phyloP scores from a whole-genome alignment of 2,888 invertebrate species.

The Galerucella nymphaeae region DNA sequence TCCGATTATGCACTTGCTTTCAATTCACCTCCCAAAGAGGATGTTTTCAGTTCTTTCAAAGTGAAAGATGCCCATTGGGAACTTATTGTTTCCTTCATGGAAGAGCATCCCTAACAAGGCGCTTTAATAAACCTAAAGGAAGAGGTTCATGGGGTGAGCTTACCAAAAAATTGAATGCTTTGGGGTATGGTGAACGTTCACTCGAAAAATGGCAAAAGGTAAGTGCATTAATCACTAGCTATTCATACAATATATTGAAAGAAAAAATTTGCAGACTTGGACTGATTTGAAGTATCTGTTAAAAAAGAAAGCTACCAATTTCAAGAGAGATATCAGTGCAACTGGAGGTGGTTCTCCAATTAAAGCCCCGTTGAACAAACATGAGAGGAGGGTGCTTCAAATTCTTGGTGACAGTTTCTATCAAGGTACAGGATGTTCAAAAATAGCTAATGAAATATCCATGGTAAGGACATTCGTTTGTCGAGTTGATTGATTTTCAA shows the following conservation, averaged over 20 bases:
- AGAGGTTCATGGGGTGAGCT: too few species aligned
- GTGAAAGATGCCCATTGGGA: slow-evolving; percentile 21
- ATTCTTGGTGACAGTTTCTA: slow-evolving; percentile 17
- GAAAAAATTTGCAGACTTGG: too few species aligned
- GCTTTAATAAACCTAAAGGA: background rate
- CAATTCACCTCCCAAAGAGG: too few species aligned
- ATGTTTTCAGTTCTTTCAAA: too few species aligned
- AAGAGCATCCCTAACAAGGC: slow-evolving; percentile 22
- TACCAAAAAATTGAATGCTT: too few species aligned
- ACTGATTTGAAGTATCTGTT: background rate
- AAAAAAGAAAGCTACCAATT: background rate
- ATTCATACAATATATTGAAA: too few species aligned
- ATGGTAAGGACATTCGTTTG: too few species aligned
- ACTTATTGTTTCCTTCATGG: slow-evolving; percentile 18
- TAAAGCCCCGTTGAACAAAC: slow-evolving; percentile 3
- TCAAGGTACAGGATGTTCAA: slow-evolving; percentile 13
- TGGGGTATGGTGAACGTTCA: too few species aligned
- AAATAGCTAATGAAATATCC: slow-evolving; percentile 7
- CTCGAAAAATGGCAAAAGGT: too few species aligned
- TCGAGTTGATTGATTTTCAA: too few species aligned
- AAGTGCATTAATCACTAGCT: too few species aligned
- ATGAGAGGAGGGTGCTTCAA: slow-evolving; percentile 15
- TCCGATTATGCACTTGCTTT: too few species aligned
- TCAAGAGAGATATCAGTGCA: background rate
- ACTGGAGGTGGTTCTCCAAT: slow-evolving; percentile 15